Evolutionary conservation across 2,797 vertebrate species (phyloP), one percentile per base, ranked within the genome.

Genomic region (Scolopax rusticola): DNA sequence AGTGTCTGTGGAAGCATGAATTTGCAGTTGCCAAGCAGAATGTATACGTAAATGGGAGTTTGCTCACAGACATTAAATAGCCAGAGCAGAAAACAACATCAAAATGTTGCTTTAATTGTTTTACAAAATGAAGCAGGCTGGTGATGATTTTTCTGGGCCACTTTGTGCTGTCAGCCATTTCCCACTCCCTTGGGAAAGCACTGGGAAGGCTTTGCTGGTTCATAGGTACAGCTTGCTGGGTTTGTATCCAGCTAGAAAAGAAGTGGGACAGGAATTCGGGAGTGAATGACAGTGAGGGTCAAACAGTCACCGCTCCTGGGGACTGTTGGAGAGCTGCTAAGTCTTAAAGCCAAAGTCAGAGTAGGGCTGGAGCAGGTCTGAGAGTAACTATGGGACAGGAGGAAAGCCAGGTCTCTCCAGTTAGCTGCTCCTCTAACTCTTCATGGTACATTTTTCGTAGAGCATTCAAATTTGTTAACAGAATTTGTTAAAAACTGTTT

Each of bases 51-150:
- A 38, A 78, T 13, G 28, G 20, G 16, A 47, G 27, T 69, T 89
- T 92, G 64, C 38, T 95, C 24, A 76, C 56, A 56, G 24, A 32
- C 19, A 27, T 27, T 38, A 21, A 30, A 36, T 28, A 85, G 8
- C n/a, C 54, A 48, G 38, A 73, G 48, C 36, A 69, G 64, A 75
- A 84, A 69, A 60, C 59, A 70, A n/a, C 16, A n/a, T 43, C 23
- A 33, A 79, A 79, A n/a, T 11, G 12, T 69, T 69, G 40, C 12
- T 96, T 88, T 61, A 80, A 53, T 65, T 59, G 38, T 63, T 84
- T 92, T 32, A 65, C 76, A 73, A 92, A 86, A 15, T n/a, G 61
- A 68, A 76, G 43, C 25, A 32, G 25, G 36, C 59, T 32, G 56
- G 50, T 67, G 57, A 33, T 70, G 28, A 60, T 40, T 84, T 88